Evolutionary conservation across 2,888 invertebrate genomes (phyloP).

Genomic region (Cyclophora punctaria): DNA sequence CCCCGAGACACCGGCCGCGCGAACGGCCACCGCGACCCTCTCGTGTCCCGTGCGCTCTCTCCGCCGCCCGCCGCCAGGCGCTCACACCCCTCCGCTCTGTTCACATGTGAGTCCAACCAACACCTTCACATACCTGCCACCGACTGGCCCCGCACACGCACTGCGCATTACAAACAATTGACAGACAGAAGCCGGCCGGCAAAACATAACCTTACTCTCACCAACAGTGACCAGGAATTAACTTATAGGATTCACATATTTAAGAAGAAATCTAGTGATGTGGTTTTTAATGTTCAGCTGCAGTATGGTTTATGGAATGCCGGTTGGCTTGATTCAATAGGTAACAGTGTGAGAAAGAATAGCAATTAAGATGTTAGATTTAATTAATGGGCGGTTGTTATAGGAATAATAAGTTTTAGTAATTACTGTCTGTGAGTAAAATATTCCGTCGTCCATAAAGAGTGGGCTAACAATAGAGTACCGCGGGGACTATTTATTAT

Average conservation of each 20-base stretch:
- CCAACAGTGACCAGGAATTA: no score
- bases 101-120: constrained; percentile 57
- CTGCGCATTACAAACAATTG: constrained; percentile 8
- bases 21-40: constrained; percentile 66
- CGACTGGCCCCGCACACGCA: constrained; percentile 2
- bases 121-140: constrained; percentile 10
- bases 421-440: no score
- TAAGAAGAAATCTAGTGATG: constrained; percentile 12
- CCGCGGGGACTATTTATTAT: no score
- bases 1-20: constrained; percentile 72
- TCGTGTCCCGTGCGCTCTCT: constrained; percentile 41
- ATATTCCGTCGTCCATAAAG: no score
- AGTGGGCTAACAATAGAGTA: no score
- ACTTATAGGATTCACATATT: no score
- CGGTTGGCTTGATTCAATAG: neutral
- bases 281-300: neutral
- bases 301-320: constrained; percentile 11
- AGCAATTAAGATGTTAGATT: no score
- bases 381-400: no score
- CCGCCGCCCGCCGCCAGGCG: constrained; percentile 51
- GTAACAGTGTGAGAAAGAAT: no score
- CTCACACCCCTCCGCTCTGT: constrained; percentile 42
- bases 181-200: constrained; percentile 51
- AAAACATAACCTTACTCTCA: constrained; percentile 45
- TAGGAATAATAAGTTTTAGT: no score